Evolutionary conservation across 1,140 invertebrate species (phyloP), one percentile per base, ranked within the genome.

Genomic region (Oncopodura yosiiana): DNA sequence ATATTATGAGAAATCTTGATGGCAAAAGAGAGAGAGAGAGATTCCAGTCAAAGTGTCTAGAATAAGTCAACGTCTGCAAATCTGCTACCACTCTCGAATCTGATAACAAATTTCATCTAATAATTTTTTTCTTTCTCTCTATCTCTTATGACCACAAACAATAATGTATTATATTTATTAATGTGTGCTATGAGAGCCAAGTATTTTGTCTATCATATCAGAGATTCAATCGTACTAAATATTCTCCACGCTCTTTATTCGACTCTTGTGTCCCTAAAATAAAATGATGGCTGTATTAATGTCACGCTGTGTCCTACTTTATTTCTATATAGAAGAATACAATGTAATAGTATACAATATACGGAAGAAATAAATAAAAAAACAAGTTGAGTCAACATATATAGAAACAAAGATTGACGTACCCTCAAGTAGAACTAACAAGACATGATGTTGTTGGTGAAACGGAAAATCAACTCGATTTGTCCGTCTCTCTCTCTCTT

Each of bases 31-130:
- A 16, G 23, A 51, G 24, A 12, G 1, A 29, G 27, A 27, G 23
- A 42, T n/a, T n/a, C 27, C 19, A 38, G 27, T 24, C n/a, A 50
- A 54, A 46, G 19, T 24, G 27, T n/a, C 24, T 30, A 32, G 32
- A 48, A 60, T 60, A 60, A 54, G 58, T 60, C 58, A 60, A 60
- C 53, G 52, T 60, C 58, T 49, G 53, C 53, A 55, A 60, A 60
- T 60, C 58, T 56, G 53, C 49, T 60, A 48, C 49, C 58, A 19
- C 53, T 60, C 58, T 21, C 36, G 48, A 43, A 54, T 54, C 52
- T 50, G 51, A 55, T 56, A 52, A 60, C n/a, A 30, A 55, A 49
- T 56, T 41, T 18, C 12, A 36, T 32, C 9, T 54, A 9, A 18
- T 3, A 8, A 8, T 24, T 39, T 14, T 41, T 27, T 23, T 3